These are phyloP conservation scores for Exephanes ischioxanthus DNA, from an alignment of 2,888 invertebrate species.

Conservation along the genomic window DNA sequence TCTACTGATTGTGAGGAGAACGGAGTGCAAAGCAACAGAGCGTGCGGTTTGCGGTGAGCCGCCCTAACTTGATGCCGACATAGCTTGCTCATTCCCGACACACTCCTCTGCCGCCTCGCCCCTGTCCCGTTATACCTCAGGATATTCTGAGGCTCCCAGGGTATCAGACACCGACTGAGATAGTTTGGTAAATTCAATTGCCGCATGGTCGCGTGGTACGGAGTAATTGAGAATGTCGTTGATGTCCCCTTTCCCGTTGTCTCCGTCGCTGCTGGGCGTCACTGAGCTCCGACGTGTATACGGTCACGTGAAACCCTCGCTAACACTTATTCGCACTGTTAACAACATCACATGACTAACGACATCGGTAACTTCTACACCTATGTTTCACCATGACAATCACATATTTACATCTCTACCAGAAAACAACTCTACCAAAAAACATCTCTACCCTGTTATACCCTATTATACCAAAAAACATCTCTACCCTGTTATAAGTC, in stretches of 20 bases:
- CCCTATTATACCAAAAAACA: no score
- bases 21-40: constrained; percentile 32
- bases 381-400: no score
- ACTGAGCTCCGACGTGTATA: neutral
- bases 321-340: neutral
- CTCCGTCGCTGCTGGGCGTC: neutral
- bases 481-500: no score
- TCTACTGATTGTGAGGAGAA: neutral
- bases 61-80: constrained; percentile 43
- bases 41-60: constrained; percentile 47
- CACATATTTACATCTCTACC: no score
- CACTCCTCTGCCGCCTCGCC: constrained; percentile 30
- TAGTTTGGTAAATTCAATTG: constrained; percentile 55
- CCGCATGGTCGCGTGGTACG: neutral
- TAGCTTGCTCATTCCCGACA: constrained; percentile 24
- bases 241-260: constrained; percentile 2
- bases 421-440: no score
- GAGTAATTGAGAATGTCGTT: neutral
- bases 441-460: no score
- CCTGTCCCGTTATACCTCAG: constrained; percentile 18
- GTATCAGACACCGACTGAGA: constrained; percentile 12
- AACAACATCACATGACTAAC: neutral
- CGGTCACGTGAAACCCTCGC: neutral
- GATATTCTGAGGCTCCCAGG: constrained; percentile 21
- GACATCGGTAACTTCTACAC: no score